Evolutionary conservation across 2,113 vertebrate species (phyloP).

Genomic region (Saiga tatarica): DNA sequence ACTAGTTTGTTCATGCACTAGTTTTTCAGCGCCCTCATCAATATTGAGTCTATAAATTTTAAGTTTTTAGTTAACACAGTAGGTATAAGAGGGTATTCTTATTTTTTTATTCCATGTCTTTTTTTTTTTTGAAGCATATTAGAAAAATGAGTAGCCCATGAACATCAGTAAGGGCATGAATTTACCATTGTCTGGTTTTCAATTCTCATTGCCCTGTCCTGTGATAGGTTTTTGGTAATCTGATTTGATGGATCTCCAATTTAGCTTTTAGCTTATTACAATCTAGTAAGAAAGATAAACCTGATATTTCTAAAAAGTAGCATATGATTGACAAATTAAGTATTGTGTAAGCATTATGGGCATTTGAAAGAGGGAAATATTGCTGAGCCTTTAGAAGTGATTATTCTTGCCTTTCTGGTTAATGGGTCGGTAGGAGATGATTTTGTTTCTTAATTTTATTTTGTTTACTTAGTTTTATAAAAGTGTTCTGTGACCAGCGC

Average conservation of each 20-base stretch:
- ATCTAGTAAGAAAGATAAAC: not conserved
- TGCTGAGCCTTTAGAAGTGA: not conserved
- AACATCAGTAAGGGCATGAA: not conserved
- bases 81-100: not conserved
- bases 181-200: not conserved
- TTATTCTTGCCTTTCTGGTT: slow-evolving; percentile 5
- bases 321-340: not conserved
- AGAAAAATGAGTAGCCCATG: not conserved
- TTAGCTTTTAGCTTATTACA: slow-evolving; percentile 3
- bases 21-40: not conserved
- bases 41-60: not conserved
- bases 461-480: not conserved
- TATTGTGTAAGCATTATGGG: not conserved
- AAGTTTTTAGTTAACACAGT: slow-evolving; percentile 3
- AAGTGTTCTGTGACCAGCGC: not conserved
- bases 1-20: not conserved
- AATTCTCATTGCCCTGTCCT: not conserved
- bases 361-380: not conserved
- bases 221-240: not conserved
- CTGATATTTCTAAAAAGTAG: not conserved
- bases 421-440: not conserved
- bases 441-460: slow-evolving; percentile 30
- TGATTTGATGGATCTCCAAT: not conserved
- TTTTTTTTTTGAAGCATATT: not conserved
- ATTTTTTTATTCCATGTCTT: not conserved